Evolutionary conservation across 2,113 vertebrate genomes (phyloP), one percentile per base, ranked within the genome.

Genomic region (Australoheros scitulus): DNA sequence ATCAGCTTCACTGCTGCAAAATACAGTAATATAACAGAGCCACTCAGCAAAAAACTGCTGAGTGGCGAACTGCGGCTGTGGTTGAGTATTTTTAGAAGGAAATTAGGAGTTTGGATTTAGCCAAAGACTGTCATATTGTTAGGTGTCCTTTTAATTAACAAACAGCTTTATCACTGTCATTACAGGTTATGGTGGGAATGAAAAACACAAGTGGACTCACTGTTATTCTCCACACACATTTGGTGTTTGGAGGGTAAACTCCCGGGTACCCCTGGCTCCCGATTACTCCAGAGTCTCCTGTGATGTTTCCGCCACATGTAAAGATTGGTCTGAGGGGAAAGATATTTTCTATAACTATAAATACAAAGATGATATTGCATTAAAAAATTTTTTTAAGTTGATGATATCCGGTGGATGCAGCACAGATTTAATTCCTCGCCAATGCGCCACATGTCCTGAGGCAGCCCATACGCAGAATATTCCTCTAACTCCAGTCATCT

Each of bases 161-260:
- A 52, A 43, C 4, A 32, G 1, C 47, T 11, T 26, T 7, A 65
- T 47, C 29, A 24, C 14, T 18, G 18, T 61, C 11, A 24, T n/a
- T 20, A 72, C 6, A 11, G 26, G 3, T 4, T 80, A 1, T 38
- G 41, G 5, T 10, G 32, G 2, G 14, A 38, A 60, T 78, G 41
- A 18, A 70, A 64, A 72, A 55, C n/a, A 72, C 1, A 84, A 74
- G 2, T 43, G 15, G 87, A 95, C 98, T 97, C 96, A 99, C 98
- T 95, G 97, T 99, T 92, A 99, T 98, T 94, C 97, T 98, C 98
- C 98, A 99, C 83, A 98, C 97, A 88, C 98, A 99, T 94, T 98
- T 99, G 95, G 97, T 99, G 90, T 99, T 99, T 81, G 98, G 97
- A 82, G 98, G 98, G 92, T 99, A 99, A 90, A 99, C 96, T 92